A percentile compares a stretch with the other conserved stretches of the same genome.
These are phyloP conservation scores for Pachypanchax playfairii DNA, from an alignment of 2,113 vertebrate species.

Conservation along the genomic window DNA sequence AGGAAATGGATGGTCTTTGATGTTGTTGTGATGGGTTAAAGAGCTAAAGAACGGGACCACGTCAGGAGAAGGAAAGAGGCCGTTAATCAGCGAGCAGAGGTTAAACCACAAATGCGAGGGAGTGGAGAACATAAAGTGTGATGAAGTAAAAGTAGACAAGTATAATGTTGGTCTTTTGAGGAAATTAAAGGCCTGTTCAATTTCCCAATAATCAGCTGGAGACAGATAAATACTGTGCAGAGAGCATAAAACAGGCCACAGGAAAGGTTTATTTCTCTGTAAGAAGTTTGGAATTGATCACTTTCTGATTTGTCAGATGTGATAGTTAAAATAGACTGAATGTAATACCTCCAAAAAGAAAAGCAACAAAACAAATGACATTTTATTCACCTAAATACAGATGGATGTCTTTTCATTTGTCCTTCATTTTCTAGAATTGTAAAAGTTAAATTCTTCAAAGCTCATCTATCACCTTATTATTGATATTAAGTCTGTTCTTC, in stretches of 20 bases:
- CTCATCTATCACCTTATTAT: background rate
- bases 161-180: slow-evolving; percentile 45
- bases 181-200: slow-evolving; percentile 47
- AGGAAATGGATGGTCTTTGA: slow-evolving; percentile 57
- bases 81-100: slow-evolving; percentile 59
- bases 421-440: background rate
- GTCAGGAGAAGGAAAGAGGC: slow-evolving; percentile 50
- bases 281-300: slow-evolving; percentile 1
- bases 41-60: slow-evolving; percentile 49
- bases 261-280: background rate
- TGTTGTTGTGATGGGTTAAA: slow-evolving; percentile 57
- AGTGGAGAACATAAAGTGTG: background rate
- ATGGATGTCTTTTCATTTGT: too few relatives aligned
- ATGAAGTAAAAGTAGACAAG: slow-evolving; percentile 27
- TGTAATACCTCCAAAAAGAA: background rate
- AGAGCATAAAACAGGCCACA: slow-evolving; percentile 13
- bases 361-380: background rate
- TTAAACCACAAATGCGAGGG: slow-evolving; percentile 25
- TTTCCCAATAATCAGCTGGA: slow-evolving; percentile 30
- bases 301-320: background rate
- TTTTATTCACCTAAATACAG: background rate
- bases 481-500: background rate
- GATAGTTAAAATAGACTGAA: background rate
- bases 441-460: slow-evolving; percentile 18
- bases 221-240: slow-evolving; percentile 24